Conservation (phyloP, 1,140 invertebrate genomes). For the Drosophila albomicans region DNA sequence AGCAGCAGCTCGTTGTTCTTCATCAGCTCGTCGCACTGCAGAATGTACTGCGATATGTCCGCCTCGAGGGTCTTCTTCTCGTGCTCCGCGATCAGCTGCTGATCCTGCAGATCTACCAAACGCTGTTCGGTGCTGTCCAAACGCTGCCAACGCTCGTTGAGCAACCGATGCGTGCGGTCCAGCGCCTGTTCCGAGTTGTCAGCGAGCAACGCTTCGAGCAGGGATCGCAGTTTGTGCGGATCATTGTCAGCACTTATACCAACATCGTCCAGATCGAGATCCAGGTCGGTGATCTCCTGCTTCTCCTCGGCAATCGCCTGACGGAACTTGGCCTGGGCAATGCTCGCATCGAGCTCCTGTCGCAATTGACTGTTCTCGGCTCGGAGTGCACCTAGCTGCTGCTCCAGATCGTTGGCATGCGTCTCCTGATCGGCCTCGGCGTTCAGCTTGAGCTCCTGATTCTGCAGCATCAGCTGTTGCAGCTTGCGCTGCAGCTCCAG, state of each 20-base stretch:
- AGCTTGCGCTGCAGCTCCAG: conserved; percentile 72
- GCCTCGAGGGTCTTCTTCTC: conserved; percentile 87
- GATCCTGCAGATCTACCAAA: conserved; percentile 70
- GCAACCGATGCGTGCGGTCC: conserved; percentile 79
- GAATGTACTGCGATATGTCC: conserved; percentile 87
- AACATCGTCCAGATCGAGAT: conserved; percentile 45
- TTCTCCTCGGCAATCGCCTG: conserved; percentile 81
- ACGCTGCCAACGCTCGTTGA: conserved; percentile 74
- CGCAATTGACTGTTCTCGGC: conserved; percentile 65
- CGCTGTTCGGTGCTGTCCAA: conserved; percentile 80
- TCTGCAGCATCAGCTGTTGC: conserved; percentile 70
- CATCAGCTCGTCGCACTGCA: conserved; percentile 88
- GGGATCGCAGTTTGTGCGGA: conserved; percentile 68
- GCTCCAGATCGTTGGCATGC: conserved; percentile 72
- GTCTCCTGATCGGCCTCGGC: conserved; percentile 78
- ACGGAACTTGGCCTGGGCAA: conserved; percentile 75
- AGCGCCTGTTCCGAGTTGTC: conserved; percentile 63
- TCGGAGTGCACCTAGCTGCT: conserved; percentile 63
- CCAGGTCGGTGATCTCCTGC: conserved; percentile 75
- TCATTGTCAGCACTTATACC: conserved; percentile 53
- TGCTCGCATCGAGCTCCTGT: conserved; percentile 61
- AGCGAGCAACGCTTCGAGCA: conserved; percentile 61
- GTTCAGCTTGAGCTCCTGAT: conserved; percentile 73
- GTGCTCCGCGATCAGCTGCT: conserved; percentile 70
- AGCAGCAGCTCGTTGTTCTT: conserved; percentile 89